phyloP scores from a whole-genome alignment of 1,140 invertebrate genomes.

The Sycophila sp. region DNA sequence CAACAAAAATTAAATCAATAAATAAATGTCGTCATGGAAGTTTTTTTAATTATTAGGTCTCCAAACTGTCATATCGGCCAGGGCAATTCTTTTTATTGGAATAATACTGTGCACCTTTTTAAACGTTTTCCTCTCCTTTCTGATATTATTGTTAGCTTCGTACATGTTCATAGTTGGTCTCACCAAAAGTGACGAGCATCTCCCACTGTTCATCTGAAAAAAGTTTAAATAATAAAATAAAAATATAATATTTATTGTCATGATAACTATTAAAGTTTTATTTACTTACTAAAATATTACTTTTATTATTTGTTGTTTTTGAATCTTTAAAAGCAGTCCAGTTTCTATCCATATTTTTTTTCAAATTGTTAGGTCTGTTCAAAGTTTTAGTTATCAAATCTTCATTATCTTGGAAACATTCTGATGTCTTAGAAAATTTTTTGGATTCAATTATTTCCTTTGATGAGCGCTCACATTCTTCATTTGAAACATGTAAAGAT shows the following conservation, averaged over 20 bases:
- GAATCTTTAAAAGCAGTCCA: too few relatives aligned
- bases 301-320: too few relatives aligned
- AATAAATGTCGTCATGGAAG: not conserved
- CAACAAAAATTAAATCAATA: not conserved
- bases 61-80: constrained; percentile 12
- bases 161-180: too few relatives aligned
- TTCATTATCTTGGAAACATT: not conserved
- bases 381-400: not conserved
- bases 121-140: too few relatives aligned
- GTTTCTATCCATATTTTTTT: too few relatives aligned
- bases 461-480: not conserved
- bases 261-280: not conserved
- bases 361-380: too few relatives aligned
- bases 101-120: constrained; percentile 3
- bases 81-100: not conserved
- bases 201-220: too few relatives aligned
- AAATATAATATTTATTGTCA: not conserved
- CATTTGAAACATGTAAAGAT: not conserved
- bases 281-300: too few relatives aligned
- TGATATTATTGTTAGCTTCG: too few relatives aligned
- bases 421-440: not conserved
- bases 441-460: not conserved
- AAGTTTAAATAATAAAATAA: constrained; percentile 6
- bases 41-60: not conserved
- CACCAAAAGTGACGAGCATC: too few relatives aligned